Percentiles rank a stretch among this genome's conserved stretches.
Conservation (phyloP, 2,888 invertebrate genomes). For the Matsumyia berberina region DNA sequence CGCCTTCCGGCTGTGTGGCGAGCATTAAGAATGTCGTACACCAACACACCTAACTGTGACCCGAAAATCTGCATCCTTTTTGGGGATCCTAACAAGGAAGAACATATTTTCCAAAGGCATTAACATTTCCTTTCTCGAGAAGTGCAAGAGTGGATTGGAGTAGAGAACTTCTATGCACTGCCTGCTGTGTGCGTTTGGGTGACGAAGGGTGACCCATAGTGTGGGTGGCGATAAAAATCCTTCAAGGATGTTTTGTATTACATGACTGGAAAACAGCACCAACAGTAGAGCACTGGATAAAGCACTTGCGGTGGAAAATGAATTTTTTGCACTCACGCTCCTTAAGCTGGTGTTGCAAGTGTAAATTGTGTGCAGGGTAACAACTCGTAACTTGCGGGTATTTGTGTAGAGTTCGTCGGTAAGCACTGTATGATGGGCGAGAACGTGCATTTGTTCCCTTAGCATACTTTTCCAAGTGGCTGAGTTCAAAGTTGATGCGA, state of each 20-base stretch:
- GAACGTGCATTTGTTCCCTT: constrained; percentile 40
- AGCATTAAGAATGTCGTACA: constrained; percentile 36
- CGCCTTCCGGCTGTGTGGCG: constrained; percentile 25
- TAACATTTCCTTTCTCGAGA: constrained; percentile 48
- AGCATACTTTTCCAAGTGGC: constrained; percentile 57
- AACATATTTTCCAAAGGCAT: constrained; percentile 53
- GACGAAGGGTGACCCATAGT: constrained; percentile 10
- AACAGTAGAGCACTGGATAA: constrained; percentile 13
- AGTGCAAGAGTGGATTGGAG: constrained; percentile 27
- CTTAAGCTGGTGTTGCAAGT: constrained; percentile 24
- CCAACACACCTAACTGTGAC: constrained; percentile 34
- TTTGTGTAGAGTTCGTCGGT: constrained; percentile 27
- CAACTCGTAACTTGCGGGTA: constrained; percentile 46
- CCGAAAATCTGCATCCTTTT: constrained; percentile 57
- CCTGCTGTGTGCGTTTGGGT: not conserved
- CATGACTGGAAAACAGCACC: constrained; percentile 29
- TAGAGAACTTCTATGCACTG: not conserved
- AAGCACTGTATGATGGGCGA: constrained; percentile 35
- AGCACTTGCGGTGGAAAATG: constrained; percentile 26
- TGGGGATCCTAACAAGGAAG: constrained; percentile 41
- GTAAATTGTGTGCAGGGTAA: constrained; percentile 46
- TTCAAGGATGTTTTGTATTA: constrained; percentile 45
- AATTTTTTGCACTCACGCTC: constrained; percentile 10
- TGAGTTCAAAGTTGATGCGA: constrained; percentile 38
- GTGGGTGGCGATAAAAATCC: constrained; percentile 48